A percentile compares a stretch with the other conserved stretches of the same genome.
Conservation (phyloP, 2,888 invertebrate species). For the Linhomoeus sp. region DNA sequence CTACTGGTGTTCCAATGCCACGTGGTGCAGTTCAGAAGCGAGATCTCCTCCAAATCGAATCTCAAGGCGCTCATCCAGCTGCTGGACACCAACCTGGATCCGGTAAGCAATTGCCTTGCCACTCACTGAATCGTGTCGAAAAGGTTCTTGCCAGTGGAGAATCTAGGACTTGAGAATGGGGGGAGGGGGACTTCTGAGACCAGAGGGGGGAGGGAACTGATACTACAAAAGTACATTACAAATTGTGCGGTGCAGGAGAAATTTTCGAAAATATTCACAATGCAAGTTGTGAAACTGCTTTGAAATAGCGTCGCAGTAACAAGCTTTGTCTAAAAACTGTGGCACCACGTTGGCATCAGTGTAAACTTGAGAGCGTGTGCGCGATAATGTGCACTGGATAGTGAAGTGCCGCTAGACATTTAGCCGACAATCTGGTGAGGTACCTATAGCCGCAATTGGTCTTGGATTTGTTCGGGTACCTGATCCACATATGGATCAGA, state of each 20-base stretch:
- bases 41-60: slow-evolving; percentile 39
- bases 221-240: not conserved
- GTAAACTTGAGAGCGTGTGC: too few relatives aligned
- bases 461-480: too few relatives aligned
- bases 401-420: too few relatives aligned
- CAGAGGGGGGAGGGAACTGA: not conserved
- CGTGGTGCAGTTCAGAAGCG: slow-evolving; percentile 36
- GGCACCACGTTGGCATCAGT: too few relatives aligned
- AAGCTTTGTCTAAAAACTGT: too few relatives aligned
- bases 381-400: too few relatives aligned
- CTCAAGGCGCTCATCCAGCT: slow-evolving; percentile 40
- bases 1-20: slow-evolving; percentile 41
- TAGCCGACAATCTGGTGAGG: too few relatives aligned
- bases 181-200: not conserved
- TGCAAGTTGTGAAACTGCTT: too few relatives aligned
- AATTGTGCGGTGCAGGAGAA: not conserved
- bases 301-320: too few relatives aligned
- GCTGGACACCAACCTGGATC: slow-evolving; percentile 43
- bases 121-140: not conserved
- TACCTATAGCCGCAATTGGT: too few relatives aligned
- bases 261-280: not conserved
- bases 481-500: too few relatives aligned
- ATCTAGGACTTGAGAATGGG: too few relatives aligned
- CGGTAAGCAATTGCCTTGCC: slow-evolving; percentile 29
- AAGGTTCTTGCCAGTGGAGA: not conserved